Conservation (phyloP, 2,113 vertebrate genomes). For the Camelus dromedarius region DNA sequence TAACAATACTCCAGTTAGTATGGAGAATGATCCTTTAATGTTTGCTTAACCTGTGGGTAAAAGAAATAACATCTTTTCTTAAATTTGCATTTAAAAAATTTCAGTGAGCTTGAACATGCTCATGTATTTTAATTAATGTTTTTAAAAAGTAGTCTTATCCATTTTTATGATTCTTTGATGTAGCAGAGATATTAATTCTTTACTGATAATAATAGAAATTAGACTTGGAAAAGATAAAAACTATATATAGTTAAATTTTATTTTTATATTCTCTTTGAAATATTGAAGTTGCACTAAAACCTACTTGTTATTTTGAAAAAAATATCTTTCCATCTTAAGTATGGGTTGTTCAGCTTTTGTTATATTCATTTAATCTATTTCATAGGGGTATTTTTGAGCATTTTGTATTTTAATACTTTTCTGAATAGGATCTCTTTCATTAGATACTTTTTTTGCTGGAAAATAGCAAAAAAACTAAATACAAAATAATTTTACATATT, state of each 20-base stretch:
- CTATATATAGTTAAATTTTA: not conserved
- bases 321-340: not conserved
- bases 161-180: conserved; percentile 27
- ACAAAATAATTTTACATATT: not conserved
- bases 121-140: not conserved
- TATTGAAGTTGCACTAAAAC: conserved; percentile 1
- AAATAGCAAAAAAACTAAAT: not conserved
- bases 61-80: not conserved
- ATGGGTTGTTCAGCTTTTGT: conserved; percentile 8
- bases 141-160: not conserved
- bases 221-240: not conserved
- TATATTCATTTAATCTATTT: not conserved
- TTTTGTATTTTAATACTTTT: conserved; percentile 17
- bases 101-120: not conserved
- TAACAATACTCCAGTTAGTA: not conserved
- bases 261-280: not conserved
- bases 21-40: not conserved
- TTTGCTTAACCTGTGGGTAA: not conserved
- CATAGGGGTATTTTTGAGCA: not conserved
- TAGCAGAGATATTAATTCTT: not conserved
- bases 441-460: conserved; percentile 15
- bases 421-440: not conserved
- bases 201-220: not conserved
- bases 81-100: not conserved
- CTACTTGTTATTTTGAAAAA: not conserved